Percentiles rank a stretch among this genome's conserved stretches.
Conservation (phyloP, 2,113 vertebrate species). For the Anhinga anhinga region DNA sequence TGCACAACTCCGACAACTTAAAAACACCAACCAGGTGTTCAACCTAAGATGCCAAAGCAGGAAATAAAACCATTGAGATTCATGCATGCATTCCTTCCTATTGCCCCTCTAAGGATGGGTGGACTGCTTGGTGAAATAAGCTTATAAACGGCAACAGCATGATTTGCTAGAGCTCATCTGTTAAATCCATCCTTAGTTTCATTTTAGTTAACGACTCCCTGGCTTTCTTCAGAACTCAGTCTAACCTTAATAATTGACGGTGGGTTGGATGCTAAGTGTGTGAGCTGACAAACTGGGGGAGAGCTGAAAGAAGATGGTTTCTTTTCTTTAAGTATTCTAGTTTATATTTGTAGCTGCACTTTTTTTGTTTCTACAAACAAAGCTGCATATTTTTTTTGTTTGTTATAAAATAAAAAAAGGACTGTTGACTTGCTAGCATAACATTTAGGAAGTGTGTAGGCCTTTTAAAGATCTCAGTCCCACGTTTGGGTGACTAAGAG, state of each 20-base stretch:
- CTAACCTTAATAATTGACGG: not conserved
- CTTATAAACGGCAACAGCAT: not conserved
- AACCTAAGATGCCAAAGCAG: not conserved
- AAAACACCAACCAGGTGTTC: not conserved
- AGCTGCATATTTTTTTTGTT: not conserved
- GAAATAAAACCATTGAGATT: not conserved
- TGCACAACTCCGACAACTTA: not conserved
- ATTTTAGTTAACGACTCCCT: not conserved
- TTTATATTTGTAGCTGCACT: not conserved
- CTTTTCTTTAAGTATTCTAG: not conserved
- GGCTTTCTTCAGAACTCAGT: not conserved
- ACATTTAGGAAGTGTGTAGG: not conserved
- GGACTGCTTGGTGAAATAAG: not conserved
- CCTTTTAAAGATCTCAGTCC: not conserved
- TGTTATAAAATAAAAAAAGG: not conserved
- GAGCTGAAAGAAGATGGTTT: not conserved
- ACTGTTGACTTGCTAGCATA: not conserved
- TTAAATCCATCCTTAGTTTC: not conserved
- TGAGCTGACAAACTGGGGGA: not conserved
- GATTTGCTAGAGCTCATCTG: not conserved
- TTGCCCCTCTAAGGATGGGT: not conserved
- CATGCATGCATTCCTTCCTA: not conserved
- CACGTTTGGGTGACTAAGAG: rapidly evolving
- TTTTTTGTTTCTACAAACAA: not conserved
- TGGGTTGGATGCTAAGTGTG: not conserved